Evolutionary conservation across 2,113 vertebrate species (phyloP).

Genomic region (Tragelaphus imberbis): DNA sequence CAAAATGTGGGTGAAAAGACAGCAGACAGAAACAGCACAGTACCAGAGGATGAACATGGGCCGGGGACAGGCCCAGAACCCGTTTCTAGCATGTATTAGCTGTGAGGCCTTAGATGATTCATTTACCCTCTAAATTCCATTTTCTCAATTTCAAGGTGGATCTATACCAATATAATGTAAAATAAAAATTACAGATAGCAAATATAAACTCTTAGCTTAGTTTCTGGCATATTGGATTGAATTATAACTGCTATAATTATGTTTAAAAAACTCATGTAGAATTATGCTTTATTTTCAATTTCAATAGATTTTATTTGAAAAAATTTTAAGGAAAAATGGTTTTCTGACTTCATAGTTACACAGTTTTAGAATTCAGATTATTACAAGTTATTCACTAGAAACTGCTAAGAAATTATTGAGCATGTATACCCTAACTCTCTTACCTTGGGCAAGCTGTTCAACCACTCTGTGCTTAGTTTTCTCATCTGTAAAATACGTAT

Average conservation of each 20-base stretch:
- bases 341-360: background rate
- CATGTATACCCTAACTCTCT: background rate
- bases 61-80: background rate
- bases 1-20: background rate
- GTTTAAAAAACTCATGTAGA: background rate
- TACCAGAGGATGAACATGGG: background rate
- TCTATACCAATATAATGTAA: background rate
- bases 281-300: background rate
- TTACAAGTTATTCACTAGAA: constrained; percentile 25
- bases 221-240: background rate
- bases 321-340: constrained; percentile 10
- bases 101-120: background rate
- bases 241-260: background rate
- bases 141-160: background rate
- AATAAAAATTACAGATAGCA: constrained; percentile 14
- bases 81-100: background rate
- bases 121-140: background rate
- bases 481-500: background rate
- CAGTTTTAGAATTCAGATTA: background rate
- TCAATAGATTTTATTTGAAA: constrained; percentile 19
- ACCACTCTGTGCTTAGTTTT: background rate
- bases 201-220: background rate
- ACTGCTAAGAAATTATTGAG: background rate
- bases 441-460: background rate
- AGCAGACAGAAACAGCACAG: background rate